Evolutionary conservation across 1,140 invertebrate genomes (phyloP), one percentile per base, ranked within the genome.

Genomic region (Pissodes strobi): DNA sequence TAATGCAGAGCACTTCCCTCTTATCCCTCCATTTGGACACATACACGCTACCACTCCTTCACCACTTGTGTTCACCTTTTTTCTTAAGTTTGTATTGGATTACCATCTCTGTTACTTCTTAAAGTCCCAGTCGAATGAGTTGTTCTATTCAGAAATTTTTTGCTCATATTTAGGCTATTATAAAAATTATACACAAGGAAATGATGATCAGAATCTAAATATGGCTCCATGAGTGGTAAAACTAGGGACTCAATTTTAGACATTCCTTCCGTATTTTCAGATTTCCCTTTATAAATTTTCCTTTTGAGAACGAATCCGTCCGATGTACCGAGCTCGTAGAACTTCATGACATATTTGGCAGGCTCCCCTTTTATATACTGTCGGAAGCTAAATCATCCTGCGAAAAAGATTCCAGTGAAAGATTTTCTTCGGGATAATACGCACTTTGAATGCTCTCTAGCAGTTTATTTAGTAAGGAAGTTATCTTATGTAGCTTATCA

Each of bases 1-100:
- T 69, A 52, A 77, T 65, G 21, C 10, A 2, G 15, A 49, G 19
- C 6, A 76, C 73, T 52, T 70, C 67, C 5, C 71, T 59, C 38
- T 72, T 74, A 15, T 79, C n/a, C n/a, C n/a, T n/a, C n/a, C 25
- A 27, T 27, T 27, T 27, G 25, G 25, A 27, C 25, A 45, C 37
- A 58, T 27, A 56, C 10, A 13, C 39, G 18, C 17, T 3, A 27
- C 34, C 18, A 17, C 18, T 4, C 2, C 52, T 5, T 39, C 27
- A 13, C 52, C 52, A 56, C n/a, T 38, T 17, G 39, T 56, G 52
- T 18, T 56, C 37, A 5, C 19, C 37, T 17, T 17, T 56, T 56
- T 19, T 56, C 18, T 13, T 38, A 34, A 18, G 39, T 5, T 56
- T 41, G 9, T 22, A 38, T 17, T 12, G 52, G 52, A 38, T 39